A percentile compares a stretch with the other conserved stretches of the same genome.
phyloP scores from a whole-genome alignment of 2,888 invertebrate species.

The Troilus luridus region DNA sequence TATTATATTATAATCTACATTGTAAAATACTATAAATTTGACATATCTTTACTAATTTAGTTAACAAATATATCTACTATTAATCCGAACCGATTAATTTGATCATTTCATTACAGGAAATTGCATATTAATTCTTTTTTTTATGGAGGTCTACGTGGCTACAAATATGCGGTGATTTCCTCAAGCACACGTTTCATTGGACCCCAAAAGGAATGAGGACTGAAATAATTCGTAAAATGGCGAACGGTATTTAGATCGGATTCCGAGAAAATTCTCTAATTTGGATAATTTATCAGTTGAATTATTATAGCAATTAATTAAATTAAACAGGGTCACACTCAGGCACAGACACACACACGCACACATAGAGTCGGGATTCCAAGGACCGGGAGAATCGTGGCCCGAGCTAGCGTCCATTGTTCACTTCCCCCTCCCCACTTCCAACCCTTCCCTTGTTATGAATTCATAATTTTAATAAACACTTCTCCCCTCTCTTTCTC shows the following conservation, averaged over 20 bases:
- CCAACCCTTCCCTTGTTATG: conserved; percentile 57
- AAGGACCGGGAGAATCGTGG: conserved; percentile 16
- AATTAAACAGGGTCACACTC: not conserved
- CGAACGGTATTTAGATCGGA: not conserved
- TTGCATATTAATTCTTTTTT: no score
- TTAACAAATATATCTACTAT: no score
- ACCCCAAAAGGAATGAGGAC: not conserved
- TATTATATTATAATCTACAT: no score
- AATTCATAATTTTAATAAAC: conserved; percentile 60
- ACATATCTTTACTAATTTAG: no score
- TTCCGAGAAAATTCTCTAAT: not conserved
- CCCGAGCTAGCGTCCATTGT: conserved; percentile 10
- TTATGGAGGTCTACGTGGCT: no score
- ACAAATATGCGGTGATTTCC: no score
- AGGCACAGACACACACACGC: not conserved
- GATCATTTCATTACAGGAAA: no score
- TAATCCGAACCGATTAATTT: no score
- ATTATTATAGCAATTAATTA: conserved; percentile 34
- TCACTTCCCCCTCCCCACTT: not conserved
- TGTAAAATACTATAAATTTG: no score
- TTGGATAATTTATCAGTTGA: conserved; percentile 10
- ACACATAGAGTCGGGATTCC: not conserved
- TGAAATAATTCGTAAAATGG: not conserved
- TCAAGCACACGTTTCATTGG: no score
- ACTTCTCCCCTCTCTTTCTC: conserved; percentile 43